phyloP scores from a whole-genome alignment of 2,888 invertebrate genomes.

The Phengaris arion region DNA sequence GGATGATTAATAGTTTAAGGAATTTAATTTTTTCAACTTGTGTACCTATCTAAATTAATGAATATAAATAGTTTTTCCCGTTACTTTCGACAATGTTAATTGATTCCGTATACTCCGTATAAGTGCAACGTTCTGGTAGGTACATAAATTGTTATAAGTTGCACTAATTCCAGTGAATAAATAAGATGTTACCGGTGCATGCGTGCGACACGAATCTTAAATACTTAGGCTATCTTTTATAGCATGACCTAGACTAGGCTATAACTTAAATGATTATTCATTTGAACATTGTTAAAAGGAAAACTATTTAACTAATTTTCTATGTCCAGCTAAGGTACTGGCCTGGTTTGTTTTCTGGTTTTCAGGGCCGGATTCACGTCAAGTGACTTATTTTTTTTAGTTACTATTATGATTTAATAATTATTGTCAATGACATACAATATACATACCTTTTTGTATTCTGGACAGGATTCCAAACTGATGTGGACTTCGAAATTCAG shows the following conservation, averaged over 20 bases:
- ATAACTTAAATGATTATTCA: not conserved
- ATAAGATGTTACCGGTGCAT: not conserved
- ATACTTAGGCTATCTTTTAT: not conserved
- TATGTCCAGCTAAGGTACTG: not conserved
- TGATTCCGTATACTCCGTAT: no score
- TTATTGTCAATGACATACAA: not conserved
- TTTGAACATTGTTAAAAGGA: not conserved
- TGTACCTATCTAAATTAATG: no score
- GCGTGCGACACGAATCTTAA: not conserved
- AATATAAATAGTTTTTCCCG: no score
- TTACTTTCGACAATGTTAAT: no score
- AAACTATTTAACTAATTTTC: not conserved
- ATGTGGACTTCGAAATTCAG: conserved; percentile 83
- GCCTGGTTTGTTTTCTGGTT: no score
- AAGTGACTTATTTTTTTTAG: not conserved
- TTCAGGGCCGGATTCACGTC: not conserved
- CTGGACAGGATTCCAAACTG: conserved; percentile 78
- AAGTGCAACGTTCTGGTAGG: not conserved
- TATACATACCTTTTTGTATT: conserved; percentile 62
- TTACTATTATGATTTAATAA: conserved; percentile 1
- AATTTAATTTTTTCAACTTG: no score
- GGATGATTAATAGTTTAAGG: no score
- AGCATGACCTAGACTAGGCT: not conserved
- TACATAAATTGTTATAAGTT: not conserved
- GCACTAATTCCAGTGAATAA: not conserved